Evolutionary conservation across 2,888 invertebrate genomes (phyloP), one percentile per base, ranked within the genome.

Genomic region (Scaptomyza reducta): DNA sequence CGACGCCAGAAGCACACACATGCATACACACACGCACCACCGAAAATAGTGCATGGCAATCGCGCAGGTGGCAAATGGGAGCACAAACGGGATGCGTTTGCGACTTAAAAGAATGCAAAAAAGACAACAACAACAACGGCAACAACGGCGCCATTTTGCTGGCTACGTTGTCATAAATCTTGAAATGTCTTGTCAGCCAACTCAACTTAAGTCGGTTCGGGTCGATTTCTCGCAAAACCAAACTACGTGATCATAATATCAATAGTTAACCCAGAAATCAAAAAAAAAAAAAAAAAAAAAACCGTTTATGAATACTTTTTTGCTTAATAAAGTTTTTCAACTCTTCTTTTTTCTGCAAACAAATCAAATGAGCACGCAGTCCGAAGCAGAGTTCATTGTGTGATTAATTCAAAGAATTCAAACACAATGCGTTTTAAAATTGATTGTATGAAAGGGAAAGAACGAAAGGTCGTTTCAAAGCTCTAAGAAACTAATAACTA

Each of bases 221-320:
- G 56, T 69, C 88, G 88, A 88, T 83, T 84, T 83, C 88, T 79
- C 84, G 86, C 82, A 71, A 72, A 74, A 65, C 42, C 45, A 51
- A 54, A 56, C 83, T 73, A 87, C 89, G 89, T 84, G 85, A 77
- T 81, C 87, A 88, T 88, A 88, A 80, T 88, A 88, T 69, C 74
- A 88, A 87, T 84, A 76, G 87, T 70, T 84, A 87, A 88, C 88
- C 85, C 81, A 84, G 62, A 76, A 79, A 87, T 69, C 18, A 46
- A 46, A 9, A n/a, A 35, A 57, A 51, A 51, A 49, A 38, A 14
- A 57, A 56, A n/a, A n/a, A n/a, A 46, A 46, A 9, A n/a, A 35
- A 57, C 49, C 50, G 56, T 60, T 62, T 60, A 44, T 62, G 50
- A 57, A 55, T 27, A 40, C 10, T n/a, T 40, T 66, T 55, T 35